These are phyloP conservation scores for Podotricha telesiphe DNA, from an alignment of 2,888 invertebrate genomes.

Conservation along the genomic window DNA sequence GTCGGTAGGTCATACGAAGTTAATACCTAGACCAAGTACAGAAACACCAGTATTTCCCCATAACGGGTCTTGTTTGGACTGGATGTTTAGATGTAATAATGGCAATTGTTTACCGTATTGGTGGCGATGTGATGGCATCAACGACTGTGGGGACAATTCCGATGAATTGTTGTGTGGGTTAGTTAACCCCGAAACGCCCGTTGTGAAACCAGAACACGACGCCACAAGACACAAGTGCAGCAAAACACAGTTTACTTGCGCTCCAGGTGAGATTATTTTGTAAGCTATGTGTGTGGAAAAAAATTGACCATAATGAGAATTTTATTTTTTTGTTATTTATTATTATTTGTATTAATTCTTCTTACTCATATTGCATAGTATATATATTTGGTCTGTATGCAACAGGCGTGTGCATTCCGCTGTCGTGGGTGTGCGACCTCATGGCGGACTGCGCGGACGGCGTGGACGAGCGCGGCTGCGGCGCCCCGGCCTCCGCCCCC, in stretches of 20 bases:
- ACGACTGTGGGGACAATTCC: conserved; percentile 89
- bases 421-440: conserved; percentile 91
- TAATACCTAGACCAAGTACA: conserved; percentile 54
- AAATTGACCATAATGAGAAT: too few species aligned
- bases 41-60: conserved; percentile 53
- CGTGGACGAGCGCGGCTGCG: conserved; percentile 87
- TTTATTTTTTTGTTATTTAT: too few species aligned
- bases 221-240: conserved; percentile 58
- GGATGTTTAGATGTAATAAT: conserved; percentile 91
- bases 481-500: conserved; percentile 45
- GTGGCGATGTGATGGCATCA: conserved; percentile 91
- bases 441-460: conserved; percentile 91
- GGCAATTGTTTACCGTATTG: conserved; percentile 89
- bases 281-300: not conserved
- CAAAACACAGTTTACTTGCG: conserved; percentile 76
- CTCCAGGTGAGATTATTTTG: conserved; percentile 58
- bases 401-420: conserved; percentile 89
- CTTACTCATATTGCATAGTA: too few species aligned
- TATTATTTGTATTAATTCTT: too few species aligned
- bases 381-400: not conserved
- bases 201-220: conserved; percentile 54
- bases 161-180: conserved; percentile 87
- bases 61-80: conserved; percentile 85
- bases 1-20: conserved; percentile 58
- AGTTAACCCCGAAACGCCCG: conserved; percentile 53